A percentile compares a stretch with the other conserved stretches of the same genome.
phyloP scores from a whole-genome alignment of 1,140 invertebrate genomes.

The Camponotus vicinus region DNA sequence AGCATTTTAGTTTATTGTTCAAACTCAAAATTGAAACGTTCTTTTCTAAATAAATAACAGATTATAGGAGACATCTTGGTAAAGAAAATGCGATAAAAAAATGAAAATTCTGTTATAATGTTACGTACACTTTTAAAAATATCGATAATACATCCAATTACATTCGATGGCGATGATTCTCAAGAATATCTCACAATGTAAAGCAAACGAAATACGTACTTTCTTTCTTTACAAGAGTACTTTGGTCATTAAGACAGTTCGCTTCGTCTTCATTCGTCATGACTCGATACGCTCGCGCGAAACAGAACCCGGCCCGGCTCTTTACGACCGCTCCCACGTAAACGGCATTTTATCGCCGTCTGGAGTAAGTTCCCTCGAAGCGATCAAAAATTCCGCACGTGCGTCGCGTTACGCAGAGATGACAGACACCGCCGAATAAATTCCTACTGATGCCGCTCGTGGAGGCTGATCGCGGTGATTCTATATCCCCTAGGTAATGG shows the following conservation, averaged over 20 bases:
- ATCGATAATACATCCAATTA: neutral
- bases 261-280: neutral
- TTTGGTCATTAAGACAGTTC: neutral
- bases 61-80: neutral
- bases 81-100: neutral
- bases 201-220: neutral
- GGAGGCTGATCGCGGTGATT: neutral
- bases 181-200: neutral
- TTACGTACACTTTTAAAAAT: neutral
- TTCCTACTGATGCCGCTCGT: neutral
- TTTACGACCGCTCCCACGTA: neutral
- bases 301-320: neutral
- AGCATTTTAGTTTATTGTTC: neutral
- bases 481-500: conserved; percentile 38
- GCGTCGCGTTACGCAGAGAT: neutral
- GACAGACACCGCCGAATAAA: neutral
- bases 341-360: neutral
- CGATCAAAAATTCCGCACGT: neutral
- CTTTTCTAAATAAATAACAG: neutral
- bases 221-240: neutral
- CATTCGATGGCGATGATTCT: neutral
- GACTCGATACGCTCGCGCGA: neutral
- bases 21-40: neutral
- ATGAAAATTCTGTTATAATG: neutral
- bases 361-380: neutral